Evolutionary conservation across 2,113 vertebrate species (phyloP).

Genomic region (Blennius ocellaris): DNA sequence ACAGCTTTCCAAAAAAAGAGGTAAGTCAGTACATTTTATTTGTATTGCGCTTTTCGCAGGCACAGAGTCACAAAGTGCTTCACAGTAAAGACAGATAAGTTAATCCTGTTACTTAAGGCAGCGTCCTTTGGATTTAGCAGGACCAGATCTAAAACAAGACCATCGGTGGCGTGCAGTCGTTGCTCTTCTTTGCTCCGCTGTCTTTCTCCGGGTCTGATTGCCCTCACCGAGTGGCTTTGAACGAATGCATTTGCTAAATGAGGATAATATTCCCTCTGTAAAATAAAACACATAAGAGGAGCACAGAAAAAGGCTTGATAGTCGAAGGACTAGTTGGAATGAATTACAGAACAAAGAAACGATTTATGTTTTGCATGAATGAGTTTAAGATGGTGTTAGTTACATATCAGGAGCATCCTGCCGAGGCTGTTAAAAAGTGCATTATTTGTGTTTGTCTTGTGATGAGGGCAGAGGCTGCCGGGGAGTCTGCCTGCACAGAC

Average conservation of each 20-base stretch:
- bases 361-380: too few relatives aligned
- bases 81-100: too few relatives aligned
- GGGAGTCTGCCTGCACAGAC: slow-evolving; percentile 68
- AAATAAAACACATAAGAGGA: too few relatives aligned
- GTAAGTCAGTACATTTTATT: too few relatives aligned
- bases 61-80: too few relatives aligned
- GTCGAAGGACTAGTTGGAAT: too few relatives aligned
- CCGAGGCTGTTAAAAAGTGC: slow-evolving; percentile 4
- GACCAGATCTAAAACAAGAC: slow-evolving; percentile 7
- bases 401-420: neutral
- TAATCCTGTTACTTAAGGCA: slow-evolving; percentile 51
- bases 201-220: neutral
- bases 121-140: slow-evolving; percentile 36
- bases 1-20: slow-evolving; percentile 22
- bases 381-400: neutral
- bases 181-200: neutral
- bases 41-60: too few relatives aligned
- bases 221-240: too few relatives aligned
- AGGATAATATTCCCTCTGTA: too few relatives aligned
- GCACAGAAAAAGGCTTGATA: too few relatives aligned
- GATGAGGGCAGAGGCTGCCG: slow-evolving; percentile 51
- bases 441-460: slow-evolving; percentile 53
- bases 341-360: too few relatives aligned
- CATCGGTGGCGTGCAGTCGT: slow-evolving; percentile 21
- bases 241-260: too few relatives aligned